Base-by-base conservation (phyloP, 2,797 vertebrate genomes). In the Pygocentrus nattereri region DNA sequence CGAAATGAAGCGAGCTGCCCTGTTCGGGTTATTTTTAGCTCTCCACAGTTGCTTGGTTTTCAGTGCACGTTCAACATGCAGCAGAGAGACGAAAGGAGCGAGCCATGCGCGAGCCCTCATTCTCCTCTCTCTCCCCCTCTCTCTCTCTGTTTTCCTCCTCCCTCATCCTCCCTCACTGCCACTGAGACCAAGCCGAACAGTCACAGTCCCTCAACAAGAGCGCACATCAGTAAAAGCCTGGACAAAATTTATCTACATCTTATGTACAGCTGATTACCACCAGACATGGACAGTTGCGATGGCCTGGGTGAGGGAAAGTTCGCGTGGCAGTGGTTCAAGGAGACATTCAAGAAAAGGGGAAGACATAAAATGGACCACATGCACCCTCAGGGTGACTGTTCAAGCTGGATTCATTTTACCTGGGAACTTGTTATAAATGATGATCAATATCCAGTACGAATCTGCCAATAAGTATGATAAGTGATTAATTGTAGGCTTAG, bases 21-120 rank as follows among this genome's bases (percentile, higher is more conserved):
- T 81, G 82, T 81, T 82, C 31, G 12, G 80, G 64, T 92, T 95
- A 95, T 95, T 95, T 95, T 89, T 95, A 94, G 92, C 88, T 67
- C 87, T 80, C 87, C 79, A 78, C 38, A 86, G 87, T 90, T 91
- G 90, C 91, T 95, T 94, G 88, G 93, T 90, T 93, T 94, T 94
- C 94, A 81, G 90, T 76, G 80, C 95, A 95, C 93, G 93, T 95
- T 87, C 91, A 87, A 90, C 88, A 93, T 91, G 92, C 91, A 93
- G 92, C 91, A 91, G 90, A 85, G 90, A 88, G 87, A 86, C 80
- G 83, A 87, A 92, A 91, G 87, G 91, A 90, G 90, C 85, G 86
- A 84, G 77, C 75, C 71, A 61, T n/a, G 58, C 64, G 67, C 73
- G n/a, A 59, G 61, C 77, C 74, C 72, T 74, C 81, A 74, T 72